phyloP scores from a whole-genome alignment of 2,888 invertebrate genomes.

The Mylabris sibirica region DNA sequence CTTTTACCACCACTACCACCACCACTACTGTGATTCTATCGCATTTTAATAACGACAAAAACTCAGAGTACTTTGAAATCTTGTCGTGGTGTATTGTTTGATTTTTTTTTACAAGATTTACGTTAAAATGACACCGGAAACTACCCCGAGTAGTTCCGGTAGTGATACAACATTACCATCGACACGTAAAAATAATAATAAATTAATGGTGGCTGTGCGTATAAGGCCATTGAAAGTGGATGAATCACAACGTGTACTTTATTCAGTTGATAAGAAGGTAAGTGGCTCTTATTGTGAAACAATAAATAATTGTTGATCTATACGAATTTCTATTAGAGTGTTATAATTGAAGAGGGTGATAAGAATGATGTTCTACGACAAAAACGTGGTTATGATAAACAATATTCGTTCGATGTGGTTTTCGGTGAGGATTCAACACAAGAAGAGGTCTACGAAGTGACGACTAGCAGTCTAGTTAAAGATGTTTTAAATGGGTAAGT shows the following conservation, averaged over 20 bases:
- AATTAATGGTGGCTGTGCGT: slow-evolving; percentile 80
- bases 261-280: slow-evolving; percentile 82
- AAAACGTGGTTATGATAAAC: slow-evolving; percentile 77
- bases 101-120: not conserved
- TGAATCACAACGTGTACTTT: slow-evolving; percentile 79
- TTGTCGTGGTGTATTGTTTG: not conserved
- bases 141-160: slow-evolving; percentile 59
- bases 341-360: slow-evolving; percentile 73
- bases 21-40: not conserved
- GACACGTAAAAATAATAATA: slow-evolving; percentile 55
- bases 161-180: slow-evolving; percentile 55
- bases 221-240: slow-evolving; percentile 82
- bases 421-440: slow-evolving; percentile 88
- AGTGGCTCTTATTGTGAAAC: slow-evolving; percentile 32
- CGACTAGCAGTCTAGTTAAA: slow-evolving; percentile 84
- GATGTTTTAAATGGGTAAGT: slow-evolving; percentile 74
- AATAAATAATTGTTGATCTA: no score
- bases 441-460: slow-evolving; percentile 86
- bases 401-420: slow-evolving; percentile 89
- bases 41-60: not conserved
- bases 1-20: slow-evolving; percentile 15
- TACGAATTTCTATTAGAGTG: slow-evolving; percentile 64
- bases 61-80: slow-evolving; percentile 1
- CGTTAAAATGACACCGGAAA: slow-evolving; percentile 54
- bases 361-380: slow-evolving; percentile 72